Conservation (phyloP, 2,113 vertebrate species). For the Azemiops feae region DNA sequence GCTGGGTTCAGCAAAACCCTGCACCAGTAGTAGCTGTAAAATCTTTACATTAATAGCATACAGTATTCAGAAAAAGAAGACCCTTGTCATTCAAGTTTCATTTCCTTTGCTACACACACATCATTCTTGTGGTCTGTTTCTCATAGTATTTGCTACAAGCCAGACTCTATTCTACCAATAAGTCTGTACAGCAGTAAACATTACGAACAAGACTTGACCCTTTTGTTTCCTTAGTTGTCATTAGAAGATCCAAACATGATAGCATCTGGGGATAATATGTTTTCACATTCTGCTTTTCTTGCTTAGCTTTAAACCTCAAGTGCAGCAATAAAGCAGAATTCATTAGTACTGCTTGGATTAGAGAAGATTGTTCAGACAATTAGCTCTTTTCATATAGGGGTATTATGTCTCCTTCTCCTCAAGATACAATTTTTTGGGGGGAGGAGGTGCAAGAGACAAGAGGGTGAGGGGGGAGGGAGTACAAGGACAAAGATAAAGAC, state of each 20-base stretch:
- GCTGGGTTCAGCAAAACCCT: constrained; percentile 58
- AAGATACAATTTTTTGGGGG: neutral
- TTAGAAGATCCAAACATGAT: constrained; percentile 48
- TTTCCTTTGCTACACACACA: constrained; percentile 54
- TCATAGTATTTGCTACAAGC: constrained; percentile 51
- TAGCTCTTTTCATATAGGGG: neutral
- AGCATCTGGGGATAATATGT: constrained; percentile 54
- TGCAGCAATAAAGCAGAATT: constrained; percentile 56
- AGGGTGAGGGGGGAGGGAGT: too few relatives aligned
- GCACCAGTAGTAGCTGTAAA: constrained; percentile 63
- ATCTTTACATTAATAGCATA: constrained; percentile 62
- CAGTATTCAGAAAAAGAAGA: constrained; percentile 51
- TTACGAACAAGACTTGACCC: constrained; percentile 45
- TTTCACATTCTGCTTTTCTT: constrained; percentile 64
- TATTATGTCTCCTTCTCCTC: neutral
- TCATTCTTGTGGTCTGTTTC: constrained; percentile 44
- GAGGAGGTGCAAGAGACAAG: neutral
- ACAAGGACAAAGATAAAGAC: neutral
- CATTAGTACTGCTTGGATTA: constrained; percentile 63
- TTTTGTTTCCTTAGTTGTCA: constrained; percentile 55
- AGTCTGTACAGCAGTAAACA: constrained; percentile 40
- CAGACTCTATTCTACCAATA: constrained; percentile 59
- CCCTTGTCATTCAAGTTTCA: constrained; percentile 57
- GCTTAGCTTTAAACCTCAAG: constrained; percentile 50
- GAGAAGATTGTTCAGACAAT: constrained; percentile 35